A percentile compares a stretch with the other conserved stretches of the same genome.
phyloP scores from a whole-genome alignment of 1,140 invertebrate genomes.

The Psix sp. region DNA sequence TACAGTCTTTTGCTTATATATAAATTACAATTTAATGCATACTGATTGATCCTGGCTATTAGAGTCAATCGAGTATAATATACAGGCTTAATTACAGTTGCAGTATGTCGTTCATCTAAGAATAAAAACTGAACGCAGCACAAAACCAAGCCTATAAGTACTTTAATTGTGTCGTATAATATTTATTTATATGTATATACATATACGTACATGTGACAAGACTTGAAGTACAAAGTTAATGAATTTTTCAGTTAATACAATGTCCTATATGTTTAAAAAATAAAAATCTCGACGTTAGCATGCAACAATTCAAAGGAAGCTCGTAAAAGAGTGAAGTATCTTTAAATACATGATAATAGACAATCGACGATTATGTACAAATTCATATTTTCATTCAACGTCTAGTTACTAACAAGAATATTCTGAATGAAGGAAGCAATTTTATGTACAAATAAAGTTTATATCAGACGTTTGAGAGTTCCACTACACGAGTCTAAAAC shows the following conservation, averaged over 20 bases:
- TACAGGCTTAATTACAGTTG: conserved; percentile 29
- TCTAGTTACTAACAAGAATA: not conserved
- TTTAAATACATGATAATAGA: too few species aligned
- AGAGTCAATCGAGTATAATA: conserved; percentile 4
- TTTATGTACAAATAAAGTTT: not conserved
- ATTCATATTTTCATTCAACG: not conserved
- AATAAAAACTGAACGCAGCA: conserved; percentile 19
- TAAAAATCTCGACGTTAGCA: conserved; percentile 15
- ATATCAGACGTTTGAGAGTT: too few species aligned
- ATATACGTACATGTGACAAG: conserved; percentile 42
- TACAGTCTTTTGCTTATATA: conserved; percentile 46
- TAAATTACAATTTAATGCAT: too few species aligned
- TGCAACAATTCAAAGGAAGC: conserved; percentile 26
- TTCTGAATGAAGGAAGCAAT: not conserved
- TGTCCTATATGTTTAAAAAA: conserved; percentile 35
- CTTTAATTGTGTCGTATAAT: conserved; percentile 13
- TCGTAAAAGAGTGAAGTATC: conserved; percentile 8
- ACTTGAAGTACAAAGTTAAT: conserved; percentile 31
- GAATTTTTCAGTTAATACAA: conserved; percentile 2
- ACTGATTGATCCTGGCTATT: too few species aligned
- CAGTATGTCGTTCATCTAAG: conserved; percentile 1
- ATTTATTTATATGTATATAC: conserved; percentile 34
- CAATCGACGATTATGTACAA: conserved; percentile 14
- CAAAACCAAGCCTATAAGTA: conserved; percentile 24
- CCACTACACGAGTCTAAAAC: too few species aligned